phyloP scores from a whole-genome alignment of 2,888 invertebrate species.

The Pachycephus smyrnensis region DNA sequence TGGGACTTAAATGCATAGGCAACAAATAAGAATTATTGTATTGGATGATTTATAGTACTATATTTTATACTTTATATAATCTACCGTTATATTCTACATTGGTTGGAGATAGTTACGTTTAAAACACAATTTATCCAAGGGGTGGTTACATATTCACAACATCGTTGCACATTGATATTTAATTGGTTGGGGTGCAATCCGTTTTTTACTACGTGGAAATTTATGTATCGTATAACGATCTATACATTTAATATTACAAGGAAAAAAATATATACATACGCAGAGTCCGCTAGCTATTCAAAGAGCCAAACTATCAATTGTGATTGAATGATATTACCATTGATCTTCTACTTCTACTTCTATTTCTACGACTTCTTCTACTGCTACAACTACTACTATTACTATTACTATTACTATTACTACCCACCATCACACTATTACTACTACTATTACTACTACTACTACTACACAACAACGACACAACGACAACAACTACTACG shows the following conservation, averaged over 20 bases:
- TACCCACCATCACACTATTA: not conserved
- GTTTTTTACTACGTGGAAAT: constrained; percentile 46
- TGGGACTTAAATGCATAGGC: constrained; percentile 65
- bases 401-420: too few relatives aligned
- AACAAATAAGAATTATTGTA: constrained; percentile 52
- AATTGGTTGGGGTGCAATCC: constrained; percentile 63
- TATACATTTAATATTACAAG: constrained; percentile 18
- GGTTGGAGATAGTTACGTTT: constrained; percentile 24
- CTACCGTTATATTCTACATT: constrained; percentile 54
- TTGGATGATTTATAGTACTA: constrained; percentile 60
- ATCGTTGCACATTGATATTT: constrained; percentile 62
- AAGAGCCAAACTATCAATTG: constrained; percentile 62
- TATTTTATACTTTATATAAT: constrained; percentile 64
- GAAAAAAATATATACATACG: constrained; percentile 16
- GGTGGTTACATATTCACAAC: constrained; percentile 48
- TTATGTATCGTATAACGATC: constrained; percentile 28
- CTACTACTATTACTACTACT: not conserved
- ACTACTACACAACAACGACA: too few relatives aligned
- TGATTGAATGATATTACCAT: constrained; percentile 60
- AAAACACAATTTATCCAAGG: constrained; percentile 47
- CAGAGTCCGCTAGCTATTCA: constrained; percentile 53
- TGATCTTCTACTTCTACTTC: constrained; percentile 30
- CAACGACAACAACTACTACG: too few relatives aligned
- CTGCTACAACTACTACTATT: not conserved
- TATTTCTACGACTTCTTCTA: constrained; percentile 28